A percentile compares a stretch with the other conserved stretches of the same genome.
phyloP scores from a whole-genome alignment of 2,888 invertebrate species.

The Epirrhoe alternata region DNA sequence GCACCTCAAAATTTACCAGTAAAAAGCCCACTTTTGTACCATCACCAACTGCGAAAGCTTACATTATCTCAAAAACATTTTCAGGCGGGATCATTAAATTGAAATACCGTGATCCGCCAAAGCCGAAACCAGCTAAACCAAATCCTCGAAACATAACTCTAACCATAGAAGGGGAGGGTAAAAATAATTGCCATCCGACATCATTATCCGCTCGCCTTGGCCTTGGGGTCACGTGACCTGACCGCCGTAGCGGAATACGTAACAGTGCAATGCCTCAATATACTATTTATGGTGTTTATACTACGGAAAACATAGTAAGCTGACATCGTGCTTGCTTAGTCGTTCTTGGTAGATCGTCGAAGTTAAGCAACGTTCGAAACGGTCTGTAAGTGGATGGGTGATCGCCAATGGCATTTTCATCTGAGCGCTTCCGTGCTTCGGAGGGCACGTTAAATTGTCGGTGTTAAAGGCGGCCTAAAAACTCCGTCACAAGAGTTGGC shows the following conservation, averaged over 20 bases:
- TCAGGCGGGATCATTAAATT: slow-evolving; percentile 13
- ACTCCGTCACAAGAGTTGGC: no score
- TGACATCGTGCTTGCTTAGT: no score
- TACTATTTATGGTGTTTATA: not conserved
- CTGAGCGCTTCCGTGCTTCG: no score
- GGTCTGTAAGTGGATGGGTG: no score
- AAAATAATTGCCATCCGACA: slow-evolving; percentile 36
- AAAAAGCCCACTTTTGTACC: not conserved
- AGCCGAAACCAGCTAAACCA: slow-evolving; percentile 19
- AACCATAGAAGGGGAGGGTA: slow-evolving; percentile 27
- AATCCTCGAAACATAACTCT: slow-evolving; percentile 26
- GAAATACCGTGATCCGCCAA: slow-evolving; percentile 10
- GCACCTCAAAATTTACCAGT: not conserved
- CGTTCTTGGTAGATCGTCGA: no score
- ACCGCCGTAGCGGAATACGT: slow-evolving; percentile 2
- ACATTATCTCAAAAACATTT: slow-evolving; percentile 6
- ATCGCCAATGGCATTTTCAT: no score
- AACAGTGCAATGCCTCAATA: not conserved
- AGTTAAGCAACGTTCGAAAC: no score
- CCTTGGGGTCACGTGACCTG: slow-evolving; percentile 28
- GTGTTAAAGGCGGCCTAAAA: no score
- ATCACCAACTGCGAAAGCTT: not conserved
- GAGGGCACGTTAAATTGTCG: no score
- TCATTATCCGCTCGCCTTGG: slow-evolving; percentile 32
- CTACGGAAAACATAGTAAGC: slow-evolving; percentile 11